Evolutionary conservation across 1,140 invertebrate species (phyloP).

Genomic region (Plutomurus gul): DNA sequence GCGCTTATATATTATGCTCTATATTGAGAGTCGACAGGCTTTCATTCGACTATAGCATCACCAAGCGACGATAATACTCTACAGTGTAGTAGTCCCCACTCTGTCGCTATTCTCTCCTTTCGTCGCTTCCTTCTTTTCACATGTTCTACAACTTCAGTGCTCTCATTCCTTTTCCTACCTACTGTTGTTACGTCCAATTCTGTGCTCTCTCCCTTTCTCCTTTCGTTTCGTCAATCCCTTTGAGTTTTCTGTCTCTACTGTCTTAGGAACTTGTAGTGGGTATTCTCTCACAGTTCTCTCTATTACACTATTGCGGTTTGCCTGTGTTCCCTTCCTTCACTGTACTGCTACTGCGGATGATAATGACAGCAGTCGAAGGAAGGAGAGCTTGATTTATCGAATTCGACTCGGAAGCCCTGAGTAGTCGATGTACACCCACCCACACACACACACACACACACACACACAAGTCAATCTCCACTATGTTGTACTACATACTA

Average conservation of each 20-base stretch:
- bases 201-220: background rate
- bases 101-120: background rate
- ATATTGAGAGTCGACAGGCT: background rate
- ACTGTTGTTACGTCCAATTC: background rate
- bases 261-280: background rate
- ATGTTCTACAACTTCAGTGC: no score
- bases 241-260: conserved; percentile 7
- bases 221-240: conserved; percentile 25
- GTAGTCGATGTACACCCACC: background rate
- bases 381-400: conserved; percentile 23
- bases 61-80: no score
- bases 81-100: no score
- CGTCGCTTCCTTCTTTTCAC: background rate
- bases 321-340: conserved; percentile 4
- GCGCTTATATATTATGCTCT: background rate
- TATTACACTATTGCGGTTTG: background rate
- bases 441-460: background rate
- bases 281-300: background rate
- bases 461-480: background rate
- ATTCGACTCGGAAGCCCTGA: background rate
- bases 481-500: background rate
- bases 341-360: background rate
- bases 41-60: no score
- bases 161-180: background rate
- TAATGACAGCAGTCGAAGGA: conserved; percentile 7